Base-by-base conservation (phyloP, 2,888 invertebrate species). In the Petrolisthes manimaculis region DNA sequence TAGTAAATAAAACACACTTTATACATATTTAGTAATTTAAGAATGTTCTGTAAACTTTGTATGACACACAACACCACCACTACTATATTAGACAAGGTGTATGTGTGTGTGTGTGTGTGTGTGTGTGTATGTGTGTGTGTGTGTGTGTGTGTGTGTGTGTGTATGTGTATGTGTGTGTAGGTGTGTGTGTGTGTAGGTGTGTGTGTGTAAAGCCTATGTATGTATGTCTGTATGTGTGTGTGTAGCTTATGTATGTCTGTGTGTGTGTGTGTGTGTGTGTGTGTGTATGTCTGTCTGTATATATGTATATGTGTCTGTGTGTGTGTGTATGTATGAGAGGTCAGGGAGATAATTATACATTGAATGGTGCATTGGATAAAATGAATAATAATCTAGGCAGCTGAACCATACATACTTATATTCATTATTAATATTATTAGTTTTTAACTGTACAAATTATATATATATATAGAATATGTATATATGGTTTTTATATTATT, bases 361-460 rank as follows among this genome's bases (percentile, higher is more conserved):
- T 82, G 78, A 82, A 82, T 82, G 69, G 82, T 82, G 82, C 82
- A 82, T 37, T 82, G 55, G 37, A n/a, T n/a, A n/a, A 37, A 37
- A 37, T 37, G n/a, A n/a, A n/a, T 79, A 55, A 79, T 55, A 53
- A 79, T 71, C n/a, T 79, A 6, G n/a, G 82, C 82, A 82, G 82
- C 82, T 82, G 51, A 51, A 53, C 54, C n/a, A 4, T 79, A 12
- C 8, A 12, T 54, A 14, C 53, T 53, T 82, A 55, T 71, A 54
- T 55, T 21, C 21, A 18, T 21, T 51, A 14, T 0, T 24, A 12
- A 4, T 71, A 18, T n/a, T 71, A 71, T 71, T n/a, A n/a, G n/a
- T n/a, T n/a, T 71, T 14, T 71, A 71, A 12, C 12, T 71, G 71
- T 71, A 71, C 21, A 71, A 71, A 71, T 71, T 71, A 71, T 71